These are phyloP conservation scores for Drosophila navojoa DNA, from an alignment of 1,140 invertebrate genomes.

Conservation along the genomic window DNA sequence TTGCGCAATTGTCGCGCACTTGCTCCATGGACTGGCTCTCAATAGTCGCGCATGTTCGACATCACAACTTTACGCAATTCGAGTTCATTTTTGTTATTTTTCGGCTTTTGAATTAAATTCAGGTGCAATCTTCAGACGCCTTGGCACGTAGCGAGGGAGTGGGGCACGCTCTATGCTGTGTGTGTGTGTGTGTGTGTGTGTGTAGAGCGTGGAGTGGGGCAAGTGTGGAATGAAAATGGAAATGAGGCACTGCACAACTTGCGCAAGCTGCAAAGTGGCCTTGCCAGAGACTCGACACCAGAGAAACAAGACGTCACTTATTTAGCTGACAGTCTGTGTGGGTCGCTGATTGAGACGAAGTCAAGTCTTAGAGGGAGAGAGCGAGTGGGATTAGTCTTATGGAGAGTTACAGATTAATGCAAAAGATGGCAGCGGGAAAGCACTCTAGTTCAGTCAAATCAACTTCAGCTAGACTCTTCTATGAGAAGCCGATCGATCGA, in stretches of 20 bases:
- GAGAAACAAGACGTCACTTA: slow-evolving; percentile 11
- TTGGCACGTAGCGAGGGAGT: slow-evolving; percentile 61
- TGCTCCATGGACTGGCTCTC: slow-evolving; percentile 23
- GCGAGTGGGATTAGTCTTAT: neutral
- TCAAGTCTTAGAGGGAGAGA: neutral
- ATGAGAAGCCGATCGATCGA: neutral
- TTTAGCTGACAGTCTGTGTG: slow-evolving; percentile 16
- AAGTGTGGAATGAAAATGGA: slow-evolving; percentile 33
- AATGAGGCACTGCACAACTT: slow-evolving; percentile 37
- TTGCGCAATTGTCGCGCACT: slow-evolving; percentile 34
- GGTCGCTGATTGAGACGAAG: neutral
- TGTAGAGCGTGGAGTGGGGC: slow-evolving; percentile 15
- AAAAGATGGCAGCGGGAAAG: neutral
- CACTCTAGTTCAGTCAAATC: neutral
- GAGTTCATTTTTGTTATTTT: slow-evolving; percentile 18
- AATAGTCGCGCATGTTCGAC: slow-evolving; percentile 32
- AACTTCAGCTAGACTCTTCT: neutral
- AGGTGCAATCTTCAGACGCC: slow-evolving; percentile 57
- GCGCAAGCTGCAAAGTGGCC: slow-evolving; percentile 37
- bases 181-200: slow-evolving; percentile 3
- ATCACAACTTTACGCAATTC: slow-evolving; percentile 59
- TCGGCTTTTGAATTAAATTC: slow-evolving; percentile 16
- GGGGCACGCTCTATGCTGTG: neutral
- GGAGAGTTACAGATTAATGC: neutral
- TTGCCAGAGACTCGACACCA: slow-evolving; percentile 25